phyloP scores from a whole-genome alignment of 2,113 vertebrate genomes.

The Lichenostomus cassidix region DNA sequence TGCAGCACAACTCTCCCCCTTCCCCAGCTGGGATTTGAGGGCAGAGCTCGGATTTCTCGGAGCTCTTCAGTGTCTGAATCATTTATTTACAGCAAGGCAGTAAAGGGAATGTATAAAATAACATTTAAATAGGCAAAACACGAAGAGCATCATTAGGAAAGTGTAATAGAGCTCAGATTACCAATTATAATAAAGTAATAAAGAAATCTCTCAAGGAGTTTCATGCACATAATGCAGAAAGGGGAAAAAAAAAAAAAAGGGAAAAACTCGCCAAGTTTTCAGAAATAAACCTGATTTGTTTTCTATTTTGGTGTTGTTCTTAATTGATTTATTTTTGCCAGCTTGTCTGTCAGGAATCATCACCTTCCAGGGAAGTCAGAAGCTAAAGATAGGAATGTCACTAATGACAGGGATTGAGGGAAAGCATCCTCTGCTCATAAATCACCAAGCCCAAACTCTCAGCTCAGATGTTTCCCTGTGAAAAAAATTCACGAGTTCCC shows the following conservation, averaged over 20 bases:
- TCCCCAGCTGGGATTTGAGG: not conserved
- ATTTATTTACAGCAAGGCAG: slow-evolving; percentile 18
- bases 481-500: not conserved
- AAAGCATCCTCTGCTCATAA: not conserved
- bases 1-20: not conserved
- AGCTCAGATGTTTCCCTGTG: not conserved
- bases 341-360: not conserved
- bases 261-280: not conserved
- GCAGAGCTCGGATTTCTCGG: not conserved
- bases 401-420: not conserved
- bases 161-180: slow-evolving; percentile 37
- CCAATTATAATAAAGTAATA: slow-evolving; percentile 48
- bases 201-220: slow-evolving; percentile 48
- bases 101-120: slow-evolving; percentile 5
- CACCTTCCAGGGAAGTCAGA: not conserved
- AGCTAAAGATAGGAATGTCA: not conserved
- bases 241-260: too few relatives aligned
- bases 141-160: slow-evolving; percentile 34
- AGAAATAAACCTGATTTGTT: not conserved
- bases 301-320: not conserved
- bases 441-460: not conserved
- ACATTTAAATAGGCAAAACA: slow-evolving; percentile 55
- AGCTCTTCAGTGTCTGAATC: not conserved
- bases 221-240: not conserved
- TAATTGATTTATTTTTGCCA: not conserved